Base-by-base conservation (phyloP, 2,888 invertebrate species). In the Troides aeacus region DNA sequence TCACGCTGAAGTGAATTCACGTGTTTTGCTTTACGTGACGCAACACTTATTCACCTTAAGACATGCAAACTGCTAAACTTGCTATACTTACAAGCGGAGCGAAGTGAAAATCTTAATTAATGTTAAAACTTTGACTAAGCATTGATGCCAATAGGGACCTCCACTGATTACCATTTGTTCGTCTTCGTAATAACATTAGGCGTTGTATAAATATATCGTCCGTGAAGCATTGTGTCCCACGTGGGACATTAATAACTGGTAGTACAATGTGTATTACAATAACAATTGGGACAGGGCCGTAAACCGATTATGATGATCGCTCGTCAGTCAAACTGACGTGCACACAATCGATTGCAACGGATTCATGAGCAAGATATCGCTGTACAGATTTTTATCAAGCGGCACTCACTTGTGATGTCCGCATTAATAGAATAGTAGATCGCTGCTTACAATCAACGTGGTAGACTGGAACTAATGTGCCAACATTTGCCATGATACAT, bases 281-380 rank as follows among this genome's bases (percentile, higher is more conserved):
- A 84, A 89, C 88, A 89, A 88, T 88, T 82, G 85, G 78, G 77
- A 81, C 87, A 85, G 87, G 88, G 85, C 81, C 79, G 82, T 90
- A 90, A 91, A 89, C 88, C 90, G 91, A 91, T 91, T 92, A 91
- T 80, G 82, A 75, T 86, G 89, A 89, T 87, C 85, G 83, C 76
- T 84, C 84, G 87, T 90, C 89, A 87, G 84, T 88, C 87, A 85
- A 79, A 82, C 77, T 84, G 89, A 88, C 87, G 84, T 80, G 79
- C 75, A 77, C 81, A 89, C 86, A 91, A 90, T 89, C 83, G 84
- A 81, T 86, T 79, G 82, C 81, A 79, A 81, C 77, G 83, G 87
- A 88, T 86, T 87, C 85, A 86, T 84, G 80, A 85, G 81, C 83
- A 81, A 86, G 87, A 87, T 87, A 88, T 84, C 82, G 81, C 72